phyloP scores from a whole-genome alignment of 2,797 vertebrate genomes.

The Diglossa cyanea region DNA sequence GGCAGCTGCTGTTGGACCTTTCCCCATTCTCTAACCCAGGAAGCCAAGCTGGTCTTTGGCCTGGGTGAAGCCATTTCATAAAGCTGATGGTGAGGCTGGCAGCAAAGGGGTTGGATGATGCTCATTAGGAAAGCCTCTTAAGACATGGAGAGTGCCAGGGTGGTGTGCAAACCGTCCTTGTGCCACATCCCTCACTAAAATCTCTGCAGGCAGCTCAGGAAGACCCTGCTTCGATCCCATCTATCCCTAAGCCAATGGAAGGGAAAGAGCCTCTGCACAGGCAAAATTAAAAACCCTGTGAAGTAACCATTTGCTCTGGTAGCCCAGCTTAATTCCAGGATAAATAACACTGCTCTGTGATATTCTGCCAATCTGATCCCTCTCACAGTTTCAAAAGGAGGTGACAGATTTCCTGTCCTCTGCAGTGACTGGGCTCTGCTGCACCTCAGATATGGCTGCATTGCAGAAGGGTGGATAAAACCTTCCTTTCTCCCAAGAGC shows the following conservation, averaged over 20 bases:
- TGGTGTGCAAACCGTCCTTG: accelerated
- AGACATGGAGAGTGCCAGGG: neutral
- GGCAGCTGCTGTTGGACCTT: neutral
- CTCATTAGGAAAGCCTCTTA: neutral
- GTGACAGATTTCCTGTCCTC: constrained; percentile 52
- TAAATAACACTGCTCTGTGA: constrained; percentile 29
- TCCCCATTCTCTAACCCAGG: neutral
- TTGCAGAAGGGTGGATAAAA: neutral
- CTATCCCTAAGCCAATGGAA: neutral
- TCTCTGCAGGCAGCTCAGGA: neutral
- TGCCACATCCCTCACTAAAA: neutral
- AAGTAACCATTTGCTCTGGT: neutral
- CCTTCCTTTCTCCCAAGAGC: neutral
- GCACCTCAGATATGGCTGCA: neutral
- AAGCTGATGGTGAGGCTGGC: neutral
- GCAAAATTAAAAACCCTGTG: neutral
- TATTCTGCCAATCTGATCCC: constrained; percentile 47
- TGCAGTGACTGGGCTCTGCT: neutral
- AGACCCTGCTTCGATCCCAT: neutral
- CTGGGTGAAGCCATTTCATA: neutral
- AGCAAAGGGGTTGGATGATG: neutral
- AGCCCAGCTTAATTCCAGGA: constrained; percentile 10
- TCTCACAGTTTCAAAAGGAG: constrained; percentile 28
- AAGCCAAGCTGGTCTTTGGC: neutral
- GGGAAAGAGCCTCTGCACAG: neutral